These are phyloP conservation scores for Zosterops japonicus DNA, from an alignment of 2,113 vertebrate species.

Conservation along the genomic window DNA sequence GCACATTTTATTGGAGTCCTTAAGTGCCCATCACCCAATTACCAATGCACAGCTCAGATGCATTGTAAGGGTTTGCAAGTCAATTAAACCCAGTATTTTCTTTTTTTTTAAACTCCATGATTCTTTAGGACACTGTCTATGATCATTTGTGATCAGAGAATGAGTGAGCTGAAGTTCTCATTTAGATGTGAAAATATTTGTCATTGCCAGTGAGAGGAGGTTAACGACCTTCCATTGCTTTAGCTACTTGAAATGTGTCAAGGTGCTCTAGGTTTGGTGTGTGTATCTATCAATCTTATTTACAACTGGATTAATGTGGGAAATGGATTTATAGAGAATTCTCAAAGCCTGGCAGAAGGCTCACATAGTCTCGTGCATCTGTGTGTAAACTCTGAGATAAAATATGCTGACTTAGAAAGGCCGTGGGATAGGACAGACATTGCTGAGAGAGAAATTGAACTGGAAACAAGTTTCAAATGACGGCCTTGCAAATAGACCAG, in stretches of 20 bases:
- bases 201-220: not conserved
- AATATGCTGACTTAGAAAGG: not conserved
- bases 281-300: fast-evolving
- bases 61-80: not conserved
- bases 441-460: not conserved
- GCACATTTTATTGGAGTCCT: not conserved
- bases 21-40: not conserved
- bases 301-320: not conserved
- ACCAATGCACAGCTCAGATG: not conserved
- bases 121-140: not conserved
- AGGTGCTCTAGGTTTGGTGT: not conserved
- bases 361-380: not conserved
- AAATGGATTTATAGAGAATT: not conserved
- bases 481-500: not conserved
- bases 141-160: not conserved
- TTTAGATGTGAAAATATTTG: not conserved
- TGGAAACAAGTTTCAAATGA: not conserved
- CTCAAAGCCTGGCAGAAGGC: not conserved
- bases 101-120: not conserved
- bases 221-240: not conserved
- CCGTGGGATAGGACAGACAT: not conserved
- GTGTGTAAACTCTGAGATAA: not conserved
- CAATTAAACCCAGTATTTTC: not conserved
- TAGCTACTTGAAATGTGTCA: not conserved
- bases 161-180: not conserved